Base-by-base conservation (phyloP, 2,113 vertebrate genomes). In the Pelecanoides urinatrix region DNA sequence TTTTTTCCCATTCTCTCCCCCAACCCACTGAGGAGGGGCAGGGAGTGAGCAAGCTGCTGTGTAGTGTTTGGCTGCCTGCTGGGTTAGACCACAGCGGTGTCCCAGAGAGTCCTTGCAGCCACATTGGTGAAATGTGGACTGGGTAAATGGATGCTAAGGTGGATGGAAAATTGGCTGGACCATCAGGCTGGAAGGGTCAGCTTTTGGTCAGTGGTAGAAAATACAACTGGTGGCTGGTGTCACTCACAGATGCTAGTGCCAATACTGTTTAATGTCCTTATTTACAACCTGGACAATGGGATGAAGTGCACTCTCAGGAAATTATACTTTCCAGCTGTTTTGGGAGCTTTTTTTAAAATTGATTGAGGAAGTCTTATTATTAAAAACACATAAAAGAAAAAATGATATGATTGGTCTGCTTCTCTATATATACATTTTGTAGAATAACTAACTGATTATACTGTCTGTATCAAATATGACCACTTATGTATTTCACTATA, bases 171-270 rank as follows among this genome's bases (percentile, higher is more conserved):
- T 0, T 34, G 34, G 3, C 30, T 36, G 67, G 26, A 25, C 10
- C n/a, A 45, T 42, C 21, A 21, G 58, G 36, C 50, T 65, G 29
- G 49, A 20, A 50, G 17, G 18, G 50, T 36, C 62, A 56, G 67
- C 40, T 26, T 59, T 6, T 65, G 63, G 12, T 38, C 68, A 27
- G 16, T 2, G 8, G 20, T 21, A n/a, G n/a, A 30, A 94, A 93
- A 59, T 1, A 7, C 16, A 61, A 0, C 1, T 15, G 27, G 44
- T 68, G 40, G 16, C 32, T 4, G 1, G 12, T 42, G n/a, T 13
- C 52, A 71, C 40, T 16, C 42, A 34, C 7, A 56, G 30, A 22
- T 49, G 12, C 5, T 42, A 40, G 4, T 36, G 34, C 40, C 67
- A 49, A 20, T 20, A 3, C n/a, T 20, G 7, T 14, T 71, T 32